These are phyloP conservation scores for Polyommatus icarus DNA, from an alignment of 2,888 invertebrate genomes.

Conservation along the genomic window DNA sequence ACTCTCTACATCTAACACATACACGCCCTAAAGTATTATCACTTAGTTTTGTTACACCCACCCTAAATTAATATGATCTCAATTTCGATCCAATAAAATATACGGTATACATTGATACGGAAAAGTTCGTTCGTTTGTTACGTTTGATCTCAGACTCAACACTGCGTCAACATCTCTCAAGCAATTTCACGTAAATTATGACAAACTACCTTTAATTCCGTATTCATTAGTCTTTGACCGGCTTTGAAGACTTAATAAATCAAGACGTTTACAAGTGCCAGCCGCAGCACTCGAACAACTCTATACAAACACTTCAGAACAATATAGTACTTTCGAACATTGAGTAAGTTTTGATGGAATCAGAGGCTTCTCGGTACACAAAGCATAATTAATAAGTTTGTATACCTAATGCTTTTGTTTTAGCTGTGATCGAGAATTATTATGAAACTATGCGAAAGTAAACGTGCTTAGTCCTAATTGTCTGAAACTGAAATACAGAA, in stretches of 20 bases:
- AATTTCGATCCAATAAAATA: not conserved
- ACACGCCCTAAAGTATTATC: no score
- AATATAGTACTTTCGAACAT: conserved; percentile 17
- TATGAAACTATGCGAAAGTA: not conserved
- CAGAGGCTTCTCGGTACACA: conserved; percentile 23
- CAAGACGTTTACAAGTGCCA: conserved; percentile 12
- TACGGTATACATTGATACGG: no score
- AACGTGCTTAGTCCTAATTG: no score
- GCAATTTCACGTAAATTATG: not conserved
- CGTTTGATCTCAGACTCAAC: not conserved
- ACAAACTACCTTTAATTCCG: conserved; percentile 9
- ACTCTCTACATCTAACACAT: no score
- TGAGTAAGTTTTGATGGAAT: conserved; percentile 21
- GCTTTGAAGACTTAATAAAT: conserved; percentile 16
- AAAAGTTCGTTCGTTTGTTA: not conserved
- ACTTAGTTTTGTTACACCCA: no score
- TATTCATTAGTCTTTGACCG: conserved; percentile 16
- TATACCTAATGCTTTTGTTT: conserved; percentile 17
- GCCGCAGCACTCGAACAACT: conserved; percentile 21
- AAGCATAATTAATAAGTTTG: conserved; percentile 15
- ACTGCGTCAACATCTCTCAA: not conserved
- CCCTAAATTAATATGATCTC: no score
- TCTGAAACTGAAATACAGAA: no score
- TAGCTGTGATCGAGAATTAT: not conserved
- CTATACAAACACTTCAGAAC: conserved; percentile 20